A percentile compares a stretch with the other conserved stretches of the same genome.
These are phyloP conservation scores for Polietes domitor DNA, from an alignment of 2,888 invertebrate species.

Conservation along the genomic window DNA sequence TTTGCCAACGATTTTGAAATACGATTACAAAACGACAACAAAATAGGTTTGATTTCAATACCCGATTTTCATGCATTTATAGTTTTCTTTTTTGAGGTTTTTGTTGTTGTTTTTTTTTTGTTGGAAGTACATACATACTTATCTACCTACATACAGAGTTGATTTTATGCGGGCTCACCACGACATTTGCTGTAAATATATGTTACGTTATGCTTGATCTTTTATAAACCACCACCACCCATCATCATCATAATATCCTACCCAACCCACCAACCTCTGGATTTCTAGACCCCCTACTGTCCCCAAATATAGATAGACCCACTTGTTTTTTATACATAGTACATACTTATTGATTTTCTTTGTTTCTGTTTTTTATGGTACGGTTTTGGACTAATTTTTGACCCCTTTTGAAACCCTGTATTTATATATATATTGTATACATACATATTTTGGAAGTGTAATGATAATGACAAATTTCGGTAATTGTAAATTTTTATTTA, in stretches of 20 bases:
- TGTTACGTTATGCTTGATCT: constrained; percentile 56
- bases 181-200: constrained; percentile 67
- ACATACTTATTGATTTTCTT: neutral
- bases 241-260: constrained; percentile 24
- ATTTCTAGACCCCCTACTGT: constrained; percentile 15
- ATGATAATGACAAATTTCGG: constrained; percentile 13
- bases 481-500: constrained; percentile 19
- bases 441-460: neutral
- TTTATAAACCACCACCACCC: neutral
- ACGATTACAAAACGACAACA: too few relatives aligned
- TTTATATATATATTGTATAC: neutral
- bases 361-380: constrained; percentile 29
- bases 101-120: constrained; percentile 47
- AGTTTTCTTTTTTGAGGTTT: constrained; percentile 30
- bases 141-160: neutral
- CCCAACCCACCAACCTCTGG: constrained; percentile 28
- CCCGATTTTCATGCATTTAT: constrained; percentile 29
- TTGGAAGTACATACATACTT: constrained; percentile 5
- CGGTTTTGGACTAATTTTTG: constrained; percentile 49
- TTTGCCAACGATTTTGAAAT: neutral
- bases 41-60: constrained; percentile 62
- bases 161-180: constrained; percentile 42
- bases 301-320: too few relatives aligned
- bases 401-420: neutral
- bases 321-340: constrained; percentile 2